Evolutionary conservation across 1,140 invertebrate species (phyloP), one percentile per base, ranked within the genome.

Genomic region (Olivierus martensii): DNA sequence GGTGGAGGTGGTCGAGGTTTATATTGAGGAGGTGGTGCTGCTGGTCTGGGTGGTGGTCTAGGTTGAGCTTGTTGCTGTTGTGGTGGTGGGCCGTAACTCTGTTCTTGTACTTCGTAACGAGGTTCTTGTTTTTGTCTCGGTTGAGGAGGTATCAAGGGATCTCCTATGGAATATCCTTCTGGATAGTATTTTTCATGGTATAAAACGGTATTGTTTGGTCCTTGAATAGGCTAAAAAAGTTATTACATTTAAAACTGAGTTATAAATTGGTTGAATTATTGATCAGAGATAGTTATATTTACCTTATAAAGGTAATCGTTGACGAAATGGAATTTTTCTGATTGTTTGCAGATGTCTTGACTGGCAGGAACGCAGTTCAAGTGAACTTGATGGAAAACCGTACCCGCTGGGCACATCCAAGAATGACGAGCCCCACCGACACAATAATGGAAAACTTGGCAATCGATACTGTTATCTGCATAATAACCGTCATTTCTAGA

Each of bases 371-470:
- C 90, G 65, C 89, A 93, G 63, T 92, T 92, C 43, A 93, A 67
- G 65, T 93, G 88, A 17, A 91, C 84, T 79, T 84, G 62, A 64
- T 93, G 88, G 78, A 93, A 92, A 43, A 84, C 82, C 63, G 90
- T 90, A 57, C 86, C 84, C 62, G 88, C 84, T 0, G 88, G 88
- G 63, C 89, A 93, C 59, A 91, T 83, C 87, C 88, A 93, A 0
- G 87, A 91, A 65, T 91, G 87, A 61, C 82, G 84, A 12, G 84
- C 83, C 57, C 81, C 85, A 53, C 88, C 87, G 62, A 90, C 85
- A 66, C 89, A 92, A 67, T 92, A 93, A 66, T 93, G 89, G 78
- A 93, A 93, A 0, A 91, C 85, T 67, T 91, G 86, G 63, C 88
- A 93, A 61, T 81, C 79, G 19, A 93, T 76, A 46, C 82, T 82